Conservation (phyloP, 2,797 vertebrate genomes). For the Sardinella longiceps region DNA sequence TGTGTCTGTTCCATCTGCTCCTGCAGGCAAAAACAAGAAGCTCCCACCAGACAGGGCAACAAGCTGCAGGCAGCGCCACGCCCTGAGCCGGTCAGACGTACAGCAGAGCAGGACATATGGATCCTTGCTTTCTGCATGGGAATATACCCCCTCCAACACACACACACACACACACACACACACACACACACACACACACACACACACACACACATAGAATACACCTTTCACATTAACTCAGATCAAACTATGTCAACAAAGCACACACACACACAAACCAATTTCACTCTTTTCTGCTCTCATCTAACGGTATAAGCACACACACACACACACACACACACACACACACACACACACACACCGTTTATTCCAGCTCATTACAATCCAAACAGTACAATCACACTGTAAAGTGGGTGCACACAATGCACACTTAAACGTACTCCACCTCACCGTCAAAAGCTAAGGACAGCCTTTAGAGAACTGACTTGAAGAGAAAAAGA, state of each 20-base stretch:
- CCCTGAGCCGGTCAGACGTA: slow-evolving; percentile 20
- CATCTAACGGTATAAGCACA: too few species aligned
- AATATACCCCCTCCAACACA: background rate
- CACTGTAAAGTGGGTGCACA: background rate
- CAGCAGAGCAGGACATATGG: slow-evolving; percentile 5
- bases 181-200: too few species aligned
- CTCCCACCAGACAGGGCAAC: slow-evolving; percentile 40
- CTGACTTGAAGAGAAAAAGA: background rate
- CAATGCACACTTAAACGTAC: background rate
- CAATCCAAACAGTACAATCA: background rate
- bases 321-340: background rate
- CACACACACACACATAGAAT: background rate
- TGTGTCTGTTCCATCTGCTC: slow-evolving; percentile 74
- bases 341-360: background rate
- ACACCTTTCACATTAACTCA: background rate
- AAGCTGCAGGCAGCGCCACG: slow-evolving; percentile 35
- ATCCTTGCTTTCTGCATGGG: background rate
- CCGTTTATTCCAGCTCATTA: background rate
- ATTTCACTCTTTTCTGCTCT: too few species aligned
- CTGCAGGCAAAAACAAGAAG: slow-evolving; percentile 59
- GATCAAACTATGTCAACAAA: background rate
- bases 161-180: too few species aligned
- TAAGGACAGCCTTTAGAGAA: background rate
- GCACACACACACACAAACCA: too few species aligned
- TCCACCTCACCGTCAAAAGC: background rate